Evolutionary conservation across 2,113 vertebrate species (phyloP).

Genomic region (Manacus vitellinus): DNA sequence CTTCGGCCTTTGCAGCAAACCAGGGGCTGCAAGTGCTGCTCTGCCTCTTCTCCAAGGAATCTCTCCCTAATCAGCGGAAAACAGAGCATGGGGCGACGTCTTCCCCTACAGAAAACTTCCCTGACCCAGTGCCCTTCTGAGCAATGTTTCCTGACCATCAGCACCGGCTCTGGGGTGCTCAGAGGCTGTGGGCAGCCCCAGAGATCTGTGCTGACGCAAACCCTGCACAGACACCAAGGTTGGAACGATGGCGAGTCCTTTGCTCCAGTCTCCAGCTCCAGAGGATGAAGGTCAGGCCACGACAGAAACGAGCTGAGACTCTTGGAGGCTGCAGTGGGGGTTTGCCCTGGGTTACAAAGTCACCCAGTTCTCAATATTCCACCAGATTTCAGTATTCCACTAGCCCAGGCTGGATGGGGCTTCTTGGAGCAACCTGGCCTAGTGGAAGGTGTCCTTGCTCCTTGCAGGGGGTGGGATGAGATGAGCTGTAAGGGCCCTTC

Average conservation of each 20-base stretch:
- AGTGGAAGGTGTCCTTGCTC: neutral
- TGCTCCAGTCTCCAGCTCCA: rapidly evolving
- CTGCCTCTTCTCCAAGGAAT: neutral
- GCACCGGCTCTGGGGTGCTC: neutral
- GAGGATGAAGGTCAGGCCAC: neutral
- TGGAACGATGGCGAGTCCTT: neutral
- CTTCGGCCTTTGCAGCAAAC: neutral
- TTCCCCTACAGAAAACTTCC: neutral
- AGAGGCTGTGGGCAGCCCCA: neutral
- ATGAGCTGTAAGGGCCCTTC: neutral
- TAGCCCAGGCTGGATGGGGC: neutral
- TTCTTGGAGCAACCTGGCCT: neutral
- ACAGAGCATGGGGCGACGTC: rapidly evolving
- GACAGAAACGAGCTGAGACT: neutral
- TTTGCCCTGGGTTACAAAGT: neutral
- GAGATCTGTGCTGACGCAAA: neutral
- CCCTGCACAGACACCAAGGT: neutral
- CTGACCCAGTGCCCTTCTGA: neutral
- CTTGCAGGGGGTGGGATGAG: neutral
- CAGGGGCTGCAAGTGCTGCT: neutral
- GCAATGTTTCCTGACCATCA: neutral
- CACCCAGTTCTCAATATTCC: neutral
- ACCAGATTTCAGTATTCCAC: neutral
- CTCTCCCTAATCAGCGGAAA: neutral
- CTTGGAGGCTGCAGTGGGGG: neutral